phyloP scores from a whole-genome alignment of 2,888 invertebrate genomes.

The Heliconius ismenius region DNA sequence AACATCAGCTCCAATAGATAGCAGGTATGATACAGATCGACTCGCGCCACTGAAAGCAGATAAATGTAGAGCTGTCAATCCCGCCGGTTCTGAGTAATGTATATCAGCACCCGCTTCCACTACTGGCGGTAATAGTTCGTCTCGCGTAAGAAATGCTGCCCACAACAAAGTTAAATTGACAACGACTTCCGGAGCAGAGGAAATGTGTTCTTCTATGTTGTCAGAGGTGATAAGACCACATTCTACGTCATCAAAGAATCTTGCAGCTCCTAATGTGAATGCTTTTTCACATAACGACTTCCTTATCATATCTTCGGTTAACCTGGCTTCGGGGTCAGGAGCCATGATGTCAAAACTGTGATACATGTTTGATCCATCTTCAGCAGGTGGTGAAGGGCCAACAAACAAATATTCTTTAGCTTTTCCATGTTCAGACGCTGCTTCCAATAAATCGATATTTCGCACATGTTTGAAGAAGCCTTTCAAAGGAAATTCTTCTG shows the following conservation, averaged over 20 bases:
- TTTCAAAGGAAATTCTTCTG: slow-evolving; percentile 83
- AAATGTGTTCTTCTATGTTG: slow-evolving; percentile 81
- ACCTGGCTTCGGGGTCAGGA: slow-evolving; percentile 85
- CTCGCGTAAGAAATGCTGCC: slow-evolving; percentile 87
- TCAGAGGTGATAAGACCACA: slow-evolving; percentile 84
- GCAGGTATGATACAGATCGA: slow-evolving; percentile 85
- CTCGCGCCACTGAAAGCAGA: slow-evolving; percentile 89
- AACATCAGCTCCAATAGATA: slow-evolving; percentile 86
- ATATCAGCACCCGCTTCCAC: slow-evolving; percentile 86
- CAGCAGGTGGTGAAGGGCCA: slow-evolving; percentile 89
- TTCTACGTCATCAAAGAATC: slow-evolving; percentile 89
- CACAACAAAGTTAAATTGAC: slow-evolving; percentile 87
- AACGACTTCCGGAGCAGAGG: slow-evolving; percentile 84
- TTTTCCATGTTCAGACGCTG: slow-evolving; percentile 78
- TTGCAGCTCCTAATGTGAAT: slow-evolving; percentile 83
- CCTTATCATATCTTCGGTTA: slow-evolving; percentile 87
- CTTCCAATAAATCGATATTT: slow-evolving; percentile 82
- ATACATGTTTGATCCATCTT: slow-evolving; percentile 89
- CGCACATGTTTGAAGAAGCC: slow-evolving; percentile 65
- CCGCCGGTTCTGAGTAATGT: slow-evolving; percentile 86
- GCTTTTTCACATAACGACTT: slow-evolving; percentile 87
- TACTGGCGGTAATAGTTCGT: slow-evolving; percentile 86
- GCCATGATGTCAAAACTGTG: slow-evolving; percentile 88
- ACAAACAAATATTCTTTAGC: slow-evolving; percentile 89
- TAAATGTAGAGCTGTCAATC: slow-evolving; percentile 88